Percentiles rank a stretch among this genome's conserved stretches.
Evolutionary conservation across 2,113 vertebrate genomes (phyloP).

Genomic region (Isichthys henryi): DNA sequence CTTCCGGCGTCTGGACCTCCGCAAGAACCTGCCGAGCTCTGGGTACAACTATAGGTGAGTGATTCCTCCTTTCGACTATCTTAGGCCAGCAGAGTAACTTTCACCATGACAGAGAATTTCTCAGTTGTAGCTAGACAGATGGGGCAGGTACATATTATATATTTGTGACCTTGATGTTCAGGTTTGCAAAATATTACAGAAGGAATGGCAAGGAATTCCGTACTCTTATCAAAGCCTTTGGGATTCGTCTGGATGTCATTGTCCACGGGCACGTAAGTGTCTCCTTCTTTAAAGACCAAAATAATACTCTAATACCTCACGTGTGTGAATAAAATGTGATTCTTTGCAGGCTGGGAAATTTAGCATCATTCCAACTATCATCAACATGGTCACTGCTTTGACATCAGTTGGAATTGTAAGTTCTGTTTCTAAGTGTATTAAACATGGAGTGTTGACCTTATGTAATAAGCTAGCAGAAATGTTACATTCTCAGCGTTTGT

Average conservation of each 20-base stretch:
- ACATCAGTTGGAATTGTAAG: slow-evolving; percentile 86
- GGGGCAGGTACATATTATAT: neutral
- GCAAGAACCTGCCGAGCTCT: slow-evolving; percentile 51
- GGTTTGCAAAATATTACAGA: slow-evolving; percentile 77
- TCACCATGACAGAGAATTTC: neutral
- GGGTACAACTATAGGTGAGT: slow-evolving; percentile 73
- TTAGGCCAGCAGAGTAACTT: neutral
- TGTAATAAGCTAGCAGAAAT: neutral
- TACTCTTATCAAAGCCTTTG: slow-evolving; percentile 75
- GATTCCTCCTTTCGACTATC: neutral
- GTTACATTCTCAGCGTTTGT: neutral
- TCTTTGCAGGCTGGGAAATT: slow-evolving; percentile 80
- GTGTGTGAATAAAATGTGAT: neutral
- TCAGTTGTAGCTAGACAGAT: neutral
- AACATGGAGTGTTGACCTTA: neutral
- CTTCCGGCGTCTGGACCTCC: slow-evolving; percentile 70
- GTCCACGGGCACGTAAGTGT: slow-evolving; percentile 75
- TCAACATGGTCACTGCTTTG: slow-evolving; percentile 79
- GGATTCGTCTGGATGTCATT: slow-evolving; percentile 79
- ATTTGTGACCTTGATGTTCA: slow-evolving; percentile 22
- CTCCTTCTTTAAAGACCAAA: neutral
- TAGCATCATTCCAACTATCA: slow-evolving; percentile 82
- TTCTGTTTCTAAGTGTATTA: slow-evolving; percentile 1
- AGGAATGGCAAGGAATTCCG: slow-evolving; percentile 61
- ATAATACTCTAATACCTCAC: neutral